Evolutionary conservation across 2,888 invertebrate genomes (phyloP).

Genomic region (Acrocyrtus sp.): DNA sequence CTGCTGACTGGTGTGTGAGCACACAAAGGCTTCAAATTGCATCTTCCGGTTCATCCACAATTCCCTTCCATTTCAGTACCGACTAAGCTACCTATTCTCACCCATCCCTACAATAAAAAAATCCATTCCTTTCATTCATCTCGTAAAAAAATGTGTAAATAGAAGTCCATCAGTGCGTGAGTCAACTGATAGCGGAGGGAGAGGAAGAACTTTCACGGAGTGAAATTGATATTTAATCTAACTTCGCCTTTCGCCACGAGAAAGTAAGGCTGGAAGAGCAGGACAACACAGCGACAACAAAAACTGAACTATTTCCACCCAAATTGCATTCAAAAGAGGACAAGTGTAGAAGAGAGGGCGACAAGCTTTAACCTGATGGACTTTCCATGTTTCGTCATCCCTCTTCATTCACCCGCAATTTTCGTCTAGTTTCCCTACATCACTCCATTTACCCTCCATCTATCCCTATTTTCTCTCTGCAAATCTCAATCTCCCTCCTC

Average conservation of each 20-base stretch:
- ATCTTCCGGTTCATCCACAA: conserved; percentile 22
- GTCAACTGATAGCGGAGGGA: conserved; percentile 22
- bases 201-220: conserved; percentile 6
- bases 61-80: not conserved
- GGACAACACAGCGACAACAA: conserved; percentile 6
- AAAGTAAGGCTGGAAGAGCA: conserved; percentile 1
- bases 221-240: conserved; percentile 53
- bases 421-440: not conserved
- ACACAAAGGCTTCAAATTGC: conserved; percentile 8
- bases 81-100: no score
- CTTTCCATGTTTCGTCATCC: conserved; percentile 47
- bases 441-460: no score
- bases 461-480: no score
- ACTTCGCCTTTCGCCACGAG: conserved; percentile 26
- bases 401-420: conserved; percentile 5
- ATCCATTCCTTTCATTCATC: conserved; percentile 6
- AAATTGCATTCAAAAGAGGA: conserved; percentile 37
- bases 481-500: not conserved
- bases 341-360: no score
- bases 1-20: no score
- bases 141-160: conserved; percentile 12
- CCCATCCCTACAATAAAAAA: not conserved
- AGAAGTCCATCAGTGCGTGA: conserved; percentile 44
- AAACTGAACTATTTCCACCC: no score
- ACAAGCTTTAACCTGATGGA: conserved; percentile 40